phyloP scores from a whole-genome alignment of 2,113 vertebrate genomes.

The Apteryx mantelli region DNA sequence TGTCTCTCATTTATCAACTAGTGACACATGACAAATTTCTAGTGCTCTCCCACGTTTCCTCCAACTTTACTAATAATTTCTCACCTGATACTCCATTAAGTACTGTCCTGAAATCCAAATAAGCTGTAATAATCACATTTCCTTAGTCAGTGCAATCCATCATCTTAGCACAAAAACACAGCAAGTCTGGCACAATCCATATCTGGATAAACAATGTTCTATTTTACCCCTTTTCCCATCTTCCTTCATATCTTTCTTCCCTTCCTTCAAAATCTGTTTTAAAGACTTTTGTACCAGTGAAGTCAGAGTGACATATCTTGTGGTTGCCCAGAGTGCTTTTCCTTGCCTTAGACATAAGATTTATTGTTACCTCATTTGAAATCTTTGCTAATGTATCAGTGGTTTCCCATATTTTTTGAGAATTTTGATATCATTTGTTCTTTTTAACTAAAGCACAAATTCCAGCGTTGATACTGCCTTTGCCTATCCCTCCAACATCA shows the following conservation, averaged over 20 bases:
- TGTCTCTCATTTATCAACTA: background rate
- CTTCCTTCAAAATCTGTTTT: background rate
- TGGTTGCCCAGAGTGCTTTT: background rate
- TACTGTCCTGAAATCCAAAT: background rate
- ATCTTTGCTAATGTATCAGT: background rate
- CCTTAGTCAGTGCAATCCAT: background rate
- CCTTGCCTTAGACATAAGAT: background rate
- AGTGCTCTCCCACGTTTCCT: background rate
- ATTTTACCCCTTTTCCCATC: background rate
- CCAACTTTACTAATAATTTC: background rate
- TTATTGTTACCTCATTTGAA: fast-evolving
- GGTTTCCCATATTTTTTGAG: background rate
- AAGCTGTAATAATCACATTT: background rate
- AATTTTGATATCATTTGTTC: too few relatives aligned
- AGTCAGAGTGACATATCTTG: background rate
- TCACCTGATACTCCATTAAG: background rate
- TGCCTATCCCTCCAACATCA: background rate
- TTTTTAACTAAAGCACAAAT: background rate
- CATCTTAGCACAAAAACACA: background rate
- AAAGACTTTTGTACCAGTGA: too few relatives aligned
- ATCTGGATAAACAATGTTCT: background rate
- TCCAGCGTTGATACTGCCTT: background rate
- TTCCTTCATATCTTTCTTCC: background rate
- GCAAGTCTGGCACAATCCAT: background rate
- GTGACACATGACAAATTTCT: background rate